Evolutionary conservation across 2,888 invertebrate genomes (phyloP).

Genomic region (Orthonychiurus folsomi): DNA sequence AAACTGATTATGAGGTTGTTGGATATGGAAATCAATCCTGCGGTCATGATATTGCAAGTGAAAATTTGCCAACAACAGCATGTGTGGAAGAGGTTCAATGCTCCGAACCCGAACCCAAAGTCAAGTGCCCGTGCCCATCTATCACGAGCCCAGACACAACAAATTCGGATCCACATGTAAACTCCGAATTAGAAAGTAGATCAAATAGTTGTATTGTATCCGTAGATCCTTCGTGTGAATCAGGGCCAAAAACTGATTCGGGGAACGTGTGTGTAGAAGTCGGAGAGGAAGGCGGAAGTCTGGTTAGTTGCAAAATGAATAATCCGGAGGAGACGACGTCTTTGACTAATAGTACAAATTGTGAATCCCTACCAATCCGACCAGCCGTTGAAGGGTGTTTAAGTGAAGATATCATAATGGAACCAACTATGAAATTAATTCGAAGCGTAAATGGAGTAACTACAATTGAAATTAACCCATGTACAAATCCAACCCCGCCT

Average conservation of each 20-base stretch:
- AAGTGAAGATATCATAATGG: not conserved
- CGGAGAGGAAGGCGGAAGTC: too few species aligned
- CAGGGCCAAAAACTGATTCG: too few species aligned
- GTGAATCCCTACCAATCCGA: not conserved
- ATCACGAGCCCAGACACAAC: too few species aligned
- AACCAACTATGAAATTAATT: slow-evolving; percentile 4
- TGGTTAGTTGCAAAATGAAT: too few species aligned
- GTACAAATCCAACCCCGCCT: slow-evolving; percentile 14
- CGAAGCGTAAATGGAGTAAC: slow-evolving; percentile 20
- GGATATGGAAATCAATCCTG: too few species aligned
- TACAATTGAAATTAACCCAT: slow-evolving; percentile 24
- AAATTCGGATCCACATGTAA: too few species aligned
- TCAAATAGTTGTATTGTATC: not conserved
- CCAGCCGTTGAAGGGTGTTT: not conserved
- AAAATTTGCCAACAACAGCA: not conserved
- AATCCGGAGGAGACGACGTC: too few species aligned
- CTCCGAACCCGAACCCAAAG: not conserved
- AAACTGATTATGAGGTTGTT: not conserved
- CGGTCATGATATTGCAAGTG: too few species aligned
- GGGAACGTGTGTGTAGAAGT: too few species aligned
- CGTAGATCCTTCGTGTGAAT: too few species aligned
- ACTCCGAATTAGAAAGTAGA: not conserved
- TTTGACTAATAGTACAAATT: too few species aligned
- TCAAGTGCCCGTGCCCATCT: not conserved
- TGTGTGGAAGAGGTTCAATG: not conserved